Evolutionary conservation across 2,113 vertebrate species (phyloP), one percentile per base, ranked within the genome.

Genomic region (Trematomus loennbergii): DNA sequence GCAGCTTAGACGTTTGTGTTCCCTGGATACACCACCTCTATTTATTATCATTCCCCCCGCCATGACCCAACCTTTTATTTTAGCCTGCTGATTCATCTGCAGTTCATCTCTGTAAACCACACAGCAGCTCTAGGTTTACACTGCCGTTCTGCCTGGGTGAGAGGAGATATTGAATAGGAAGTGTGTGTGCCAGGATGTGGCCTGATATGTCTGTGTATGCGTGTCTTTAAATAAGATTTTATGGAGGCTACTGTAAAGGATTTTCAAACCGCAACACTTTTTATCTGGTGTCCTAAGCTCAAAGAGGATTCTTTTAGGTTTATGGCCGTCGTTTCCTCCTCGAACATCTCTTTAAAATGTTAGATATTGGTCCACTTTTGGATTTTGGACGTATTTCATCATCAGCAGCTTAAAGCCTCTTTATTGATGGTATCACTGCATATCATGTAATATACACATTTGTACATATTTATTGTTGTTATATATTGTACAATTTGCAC

Each of bases 41-140:
- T 97, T 96, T 97, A 95, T 96, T 96, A 92, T 93, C 91, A 45
- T 86, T 91, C 92, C 87, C 92, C 91, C 83, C 66, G 66, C 93
- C 18, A 87, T 95, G 95, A 95, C 96, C 95, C 95, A 92, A 82
- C 92, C 94, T 96, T 97, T 97, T 97, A 96, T 96, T 98, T 97
- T 97, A 96, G 92, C 94, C 87, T 92, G 92, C 88, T 97, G 96
- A 97, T 95, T 97, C 97, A 97, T 96, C 94, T 93, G 92, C 94
- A 91, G 94, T 94, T 96, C 95, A 96, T 96, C 95, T 93, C 91
- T 88, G 86, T 94, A 96, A 96, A 95, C 94, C 95, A 94, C 95
- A 95, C 95, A 96, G 94, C 89, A 72, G 77, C 90, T 95, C 94
- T 96, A 93, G 88, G 89, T 94, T 97, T 97, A 95, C 95, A 94